Evolutionary conservation across 2,113 vertebrate species (phyloP), one percentile per base, ranked within the genome.

Genomic region (Corythoichthys intestinalis): DNA sequence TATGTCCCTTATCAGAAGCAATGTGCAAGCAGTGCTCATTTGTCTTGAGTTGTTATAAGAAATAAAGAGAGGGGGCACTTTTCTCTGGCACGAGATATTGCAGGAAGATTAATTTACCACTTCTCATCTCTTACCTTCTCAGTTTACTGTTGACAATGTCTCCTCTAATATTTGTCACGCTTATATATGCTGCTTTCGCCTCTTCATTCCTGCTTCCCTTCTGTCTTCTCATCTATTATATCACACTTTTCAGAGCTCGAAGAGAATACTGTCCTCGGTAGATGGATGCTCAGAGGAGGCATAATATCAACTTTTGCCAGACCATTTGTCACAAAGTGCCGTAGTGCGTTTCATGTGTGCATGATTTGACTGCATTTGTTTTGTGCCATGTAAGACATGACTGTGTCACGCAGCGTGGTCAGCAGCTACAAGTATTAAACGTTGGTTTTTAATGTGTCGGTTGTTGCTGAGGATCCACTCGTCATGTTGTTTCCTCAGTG

Each of bases 71-170:
- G 88, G 73, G 88, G 89, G 49, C 88, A 90, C 89, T 90, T 95
- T 94, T 84, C 89, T 93, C 85, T 80, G 86, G 85, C 9, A 41
- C 69, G 68, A 91, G 92, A 92, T 90, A 93, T 89, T 92, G 84
- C 90, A 65, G 78, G 85, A 91, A 93, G 93, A 95, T 96, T 93
- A 93, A 95, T 95, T 93, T 90, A 94, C 92, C 92, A 81, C 85
- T 82, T 82, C 80, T 85, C 85, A 85, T 90, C 87, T 91, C 80
- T 84, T 79, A 84, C 82, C 86, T 85, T 82, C 74, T 85, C 86
- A 84, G 87, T 91, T 92, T 92, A 92, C 91, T 82, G 92, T 92
- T 91, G 83, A 82, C 85, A 79, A 75, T 85, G 91, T 91, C 86
- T 89, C 87, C 87, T 79, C 78, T 71, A 78, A 90, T 83, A 78